phyloP scores from a whole-genome alignment of 2,888 invertebrate genomes.

The Leptodirus hochenwartii region DNA sequence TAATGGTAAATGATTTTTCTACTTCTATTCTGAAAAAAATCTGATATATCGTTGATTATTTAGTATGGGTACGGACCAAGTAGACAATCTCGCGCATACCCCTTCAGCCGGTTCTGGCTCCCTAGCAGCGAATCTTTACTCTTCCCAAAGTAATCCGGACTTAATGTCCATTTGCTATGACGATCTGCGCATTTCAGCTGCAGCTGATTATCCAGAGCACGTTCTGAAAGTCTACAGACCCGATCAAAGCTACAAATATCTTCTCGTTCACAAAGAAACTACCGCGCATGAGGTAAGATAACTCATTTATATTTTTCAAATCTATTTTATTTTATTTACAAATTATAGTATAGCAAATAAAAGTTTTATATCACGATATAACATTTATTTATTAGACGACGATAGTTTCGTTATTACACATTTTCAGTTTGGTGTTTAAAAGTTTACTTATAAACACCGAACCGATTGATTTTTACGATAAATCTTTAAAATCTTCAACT shows the following conservation, averaged over 20 bases:
- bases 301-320: too few species aligned
- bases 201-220: constrained; percentile 85
- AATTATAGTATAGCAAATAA: too few species aligned
- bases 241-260: constrained; percentile 95
- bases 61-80: constrained; percentile 41
- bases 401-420: too few species aligned
- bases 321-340: too few species aligned
- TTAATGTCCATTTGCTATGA: constrained; percentile 68
- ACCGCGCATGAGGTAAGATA: constrained; percentile 76
- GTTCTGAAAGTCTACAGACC: constrained; percentile 84
- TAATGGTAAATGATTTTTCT: too few species aligned
- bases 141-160: constrained; percentile 76
- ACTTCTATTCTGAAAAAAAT: too few species aligned
- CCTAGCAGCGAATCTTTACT: constrained; percentile 50
- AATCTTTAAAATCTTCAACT: too few species aligned
- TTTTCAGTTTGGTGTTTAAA: too few species aligned
- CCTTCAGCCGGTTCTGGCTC: constrained; percentile 19
- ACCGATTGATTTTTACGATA: too few species aligned
- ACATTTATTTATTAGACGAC: too few species aligned
- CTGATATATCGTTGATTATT: not conserved
- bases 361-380: too few species aligned
- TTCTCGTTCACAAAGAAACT: constrained; percentile 87
- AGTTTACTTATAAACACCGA: too few species aligned
- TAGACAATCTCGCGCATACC: constrained; percentile 37
- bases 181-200: constrained; percentile 53